These are phyloP conservation scores for Leuciscus waleckii DNA, from an alignment of 2,797 vertebrate genomes.

Conservation along the genomic window DNA sequence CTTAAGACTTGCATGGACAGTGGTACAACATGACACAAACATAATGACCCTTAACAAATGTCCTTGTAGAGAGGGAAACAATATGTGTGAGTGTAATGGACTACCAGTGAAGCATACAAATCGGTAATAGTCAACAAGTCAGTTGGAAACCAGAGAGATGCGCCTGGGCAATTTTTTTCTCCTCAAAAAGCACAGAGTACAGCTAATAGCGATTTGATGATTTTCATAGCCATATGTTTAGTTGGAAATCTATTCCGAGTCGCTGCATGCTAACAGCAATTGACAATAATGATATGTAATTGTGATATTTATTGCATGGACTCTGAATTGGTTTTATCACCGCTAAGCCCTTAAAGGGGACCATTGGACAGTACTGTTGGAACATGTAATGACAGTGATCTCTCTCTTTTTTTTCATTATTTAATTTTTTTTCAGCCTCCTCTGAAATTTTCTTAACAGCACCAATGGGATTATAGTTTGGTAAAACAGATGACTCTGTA, in stretches of 20 bases:
- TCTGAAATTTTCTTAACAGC: slow-evolving; percentile 38
- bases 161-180: slow-evolving; percentile 43
- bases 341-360: not conserved
- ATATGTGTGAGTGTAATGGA: slow-evolving; percentile 44
- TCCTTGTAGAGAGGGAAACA: slow-evolving; percentile 1
- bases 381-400: slow-evolving; percentile 8
- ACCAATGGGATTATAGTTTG: slow-evolving; percentile 64
- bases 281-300: slow-evolving; percentile 40
- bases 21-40: not conserved
- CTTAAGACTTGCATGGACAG: not conserved
- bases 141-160: slow-evolving; percentile 48
- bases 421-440: not conserved
- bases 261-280: slow-evolving; percentile 66
- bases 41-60: slow-evolving; percentile 2
- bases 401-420: not conserved
- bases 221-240: slow-evolving; percentile 51
- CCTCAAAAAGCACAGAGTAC: slow-evolving; percentile 57
- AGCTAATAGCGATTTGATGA: slow-evolving; percentile 54
- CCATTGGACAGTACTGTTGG: not conserved
- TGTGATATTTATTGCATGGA: slow-evolving; percentile 10
- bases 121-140: slow-evolving; percentile 44
- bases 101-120: slow-evolving; percentile 53
- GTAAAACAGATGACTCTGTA: slow-evolving; percentile 65
- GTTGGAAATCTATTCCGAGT: slow-evolving; percentile 60
- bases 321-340: slow-evolving; percentile 18